Evolutionary conservation across 2,797 vertebrate species (phyloP).

Genomic region (Myotis findleyi): DNA sequence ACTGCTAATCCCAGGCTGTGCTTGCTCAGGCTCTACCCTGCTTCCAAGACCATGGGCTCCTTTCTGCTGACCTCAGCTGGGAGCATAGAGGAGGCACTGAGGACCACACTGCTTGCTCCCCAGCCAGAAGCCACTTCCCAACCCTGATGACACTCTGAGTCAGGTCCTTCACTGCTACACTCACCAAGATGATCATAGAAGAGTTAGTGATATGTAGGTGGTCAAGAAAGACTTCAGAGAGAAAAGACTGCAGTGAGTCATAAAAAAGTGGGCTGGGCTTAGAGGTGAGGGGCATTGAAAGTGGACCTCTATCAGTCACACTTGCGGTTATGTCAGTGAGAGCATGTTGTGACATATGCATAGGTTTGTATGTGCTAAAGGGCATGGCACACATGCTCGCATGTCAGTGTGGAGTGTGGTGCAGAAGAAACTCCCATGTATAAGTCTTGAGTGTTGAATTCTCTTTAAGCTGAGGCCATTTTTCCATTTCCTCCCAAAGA

Average conservation of each 20-base stretch:
- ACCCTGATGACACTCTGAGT: too few relatives aligned
- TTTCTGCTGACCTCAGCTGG: too few relatives aligned
- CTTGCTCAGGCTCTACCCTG: too few relatives aligned
- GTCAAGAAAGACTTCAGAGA: neutral
- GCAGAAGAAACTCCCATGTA: neutral
- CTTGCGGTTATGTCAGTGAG: neutral
- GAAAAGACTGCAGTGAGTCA: neutral
- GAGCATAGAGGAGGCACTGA: too few relatives aligned
- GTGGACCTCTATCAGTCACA: neutral
- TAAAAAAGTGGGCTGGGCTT: neutral
- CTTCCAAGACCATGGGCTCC: too few relatives aligned
- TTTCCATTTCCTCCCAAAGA: conserved; percentile 19
- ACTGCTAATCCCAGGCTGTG: too few relatives aligned
- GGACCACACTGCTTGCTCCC: too few relatives aligned
- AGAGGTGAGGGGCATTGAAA: neutral
- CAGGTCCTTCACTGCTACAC: neutral
- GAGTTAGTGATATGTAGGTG: neutral
- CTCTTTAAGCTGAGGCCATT: conserved; percentile 25
- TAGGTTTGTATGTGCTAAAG: neutral
- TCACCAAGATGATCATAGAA: neutral
- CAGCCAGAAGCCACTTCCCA: too few relatives aligned
- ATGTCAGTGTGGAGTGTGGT: rapidly evolving
- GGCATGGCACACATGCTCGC: neutral
- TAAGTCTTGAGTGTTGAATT: conserved; percentile 9
- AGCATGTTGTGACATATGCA: neutral